Evolutionary conservation across 2,113 vertebrate species (phyloP).

Genomic region (Puffinus mauretanicus): DNA sequence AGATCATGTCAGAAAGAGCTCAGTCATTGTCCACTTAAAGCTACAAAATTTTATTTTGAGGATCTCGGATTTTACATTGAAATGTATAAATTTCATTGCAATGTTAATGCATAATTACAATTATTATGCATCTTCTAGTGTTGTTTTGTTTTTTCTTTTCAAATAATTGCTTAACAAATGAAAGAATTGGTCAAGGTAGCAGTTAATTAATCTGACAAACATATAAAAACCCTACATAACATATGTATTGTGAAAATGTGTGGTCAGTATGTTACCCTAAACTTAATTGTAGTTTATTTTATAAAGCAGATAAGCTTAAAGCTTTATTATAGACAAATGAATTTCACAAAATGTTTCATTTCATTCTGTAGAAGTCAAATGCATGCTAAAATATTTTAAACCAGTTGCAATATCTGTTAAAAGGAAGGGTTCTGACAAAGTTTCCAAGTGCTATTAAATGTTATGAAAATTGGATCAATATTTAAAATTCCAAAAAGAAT

Average conservation of each 20-base stretch:
- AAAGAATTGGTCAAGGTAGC: not conserved
- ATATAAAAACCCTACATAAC: not conserved
- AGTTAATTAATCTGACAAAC: not conserved
- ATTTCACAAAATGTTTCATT: not conserved
- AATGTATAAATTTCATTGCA: constrained; percentile 7
- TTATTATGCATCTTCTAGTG: not conserved
- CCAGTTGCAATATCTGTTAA: not conserved
- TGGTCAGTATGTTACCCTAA: not conserved
- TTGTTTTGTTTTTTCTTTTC: not conserved
- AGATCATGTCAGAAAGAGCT: constrained; percentile 20
- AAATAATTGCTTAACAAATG: not conserved
- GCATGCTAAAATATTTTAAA: not conserved
- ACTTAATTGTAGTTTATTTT: not conserved
- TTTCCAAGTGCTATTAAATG: not conserved
- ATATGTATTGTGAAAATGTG: not conserved
- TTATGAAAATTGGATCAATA: not conserved
- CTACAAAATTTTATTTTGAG: not conserved
- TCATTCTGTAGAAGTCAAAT: not conserved
- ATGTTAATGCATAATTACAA: not conserved
- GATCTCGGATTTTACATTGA: not conserved
- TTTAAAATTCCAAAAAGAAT: not conserved
- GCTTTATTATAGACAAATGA: not conserved
- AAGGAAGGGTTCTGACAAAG: not conserved
- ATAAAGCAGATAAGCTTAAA: not conserved
- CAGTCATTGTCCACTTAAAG: constrained; percentile 36